Evolutionary conservation across 2,888 invertebrate genomes (phyloP), one percentile per base, ranked within the genome.

Genomic region (Thecocarcelia acutangulata): DNA sequence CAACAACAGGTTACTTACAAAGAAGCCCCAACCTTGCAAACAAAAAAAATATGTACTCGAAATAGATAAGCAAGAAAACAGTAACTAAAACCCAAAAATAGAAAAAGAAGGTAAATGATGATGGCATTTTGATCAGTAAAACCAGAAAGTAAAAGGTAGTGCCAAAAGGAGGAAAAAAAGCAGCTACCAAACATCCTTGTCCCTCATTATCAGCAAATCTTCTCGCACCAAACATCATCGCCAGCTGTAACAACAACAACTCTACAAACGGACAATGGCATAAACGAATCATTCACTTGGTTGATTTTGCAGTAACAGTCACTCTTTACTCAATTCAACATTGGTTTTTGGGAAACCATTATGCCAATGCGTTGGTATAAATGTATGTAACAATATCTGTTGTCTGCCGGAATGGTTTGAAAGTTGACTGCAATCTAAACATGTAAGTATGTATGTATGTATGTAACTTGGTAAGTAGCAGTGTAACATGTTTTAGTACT

Each of bases 271-370:
- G 87, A 88, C 89, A 89, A 89, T 89, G 86, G 87, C 85, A 87
- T 89, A 89, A 89, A 85, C 89, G 86, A 88, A 89, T 89, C 90
- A 89, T 89, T 83, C 86, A 88, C 86, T 85, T 88, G 89, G 88
- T 84, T 89, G 87, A 85, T 80, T 85, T 86, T 87, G 84, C 82
- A 78, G 61, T 61, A 66, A 70, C 82, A 82, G 78, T 82, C 75
- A 82, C 69, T 77, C 68, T 80, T 52, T 73, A 83, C 83, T 83
- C 83, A 80, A 82, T 69, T 80, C 80, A 56, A 40, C 58, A 69
- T 64, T 69, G 69, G 50, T 52, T 70, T 59, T 64, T 44, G n/a
- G 33, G 33, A 12, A 69, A 69, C 69, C 69, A 61, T 59, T 59
- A 68, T 58, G n/a, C 33, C 6, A 58, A 52, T 48, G 64, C 15